These are phyloP conservation scores for Leptinotarsa undecemlineata DNA, from an alignment of 1,140 invertebrate genomes.

Conservation along the genomic window DNA sequence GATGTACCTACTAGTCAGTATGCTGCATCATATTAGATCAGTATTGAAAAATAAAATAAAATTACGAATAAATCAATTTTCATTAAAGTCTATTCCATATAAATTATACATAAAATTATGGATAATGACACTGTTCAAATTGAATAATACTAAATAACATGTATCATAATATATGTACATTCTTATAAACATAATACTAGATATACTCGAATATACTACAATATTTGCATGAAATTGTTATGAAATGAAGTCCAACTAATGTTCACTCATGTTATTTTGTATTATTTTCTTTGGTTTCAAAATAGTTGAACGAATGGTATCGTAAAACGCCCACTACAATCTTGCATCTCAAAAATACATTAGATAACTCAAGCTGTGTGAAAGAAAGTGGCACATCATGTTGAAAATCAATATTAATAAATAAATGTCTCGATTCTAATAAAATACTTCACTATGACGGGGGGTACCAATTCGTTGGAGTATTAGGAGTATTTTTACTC, in stretches of 20 bases:
- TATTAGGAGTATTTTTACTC: slow-evolving; percentile 64
- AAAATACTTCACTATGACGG: slow-evolving; percentile 64
- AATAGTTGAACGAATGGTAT: slow-evolving; percentile 46
- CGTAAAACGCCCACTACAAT: slow-evolving; percentile 36
- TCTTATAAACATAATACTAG: slow-evolving; percentile 30
- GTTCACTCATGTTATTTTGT: slow-evolving; percentile 44
- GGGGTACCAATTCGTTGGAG: slow-evolving; percentile 73
- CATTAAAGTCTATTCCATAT: slow-evolving; percentile 1
- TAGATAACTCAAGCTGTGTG: slow-evolving; percentile 39
- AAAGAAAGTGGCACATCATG: slow-evolving; percentile 39
- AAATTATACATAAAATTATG: slow-evolving; percentile 13
- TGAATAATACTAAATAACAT: slow-evolving; percentile 47
- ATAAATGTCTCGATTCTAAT: slow-evolving; percentile 30
- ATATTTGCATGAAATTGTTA: slow-evolving; percentile 32
- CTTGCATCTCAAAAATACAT: slow-evolving; percentile 20
- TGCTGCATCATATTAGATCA: slow-evolving; percentile 27
- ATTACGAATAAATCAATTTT: slow-evolving; percentile 1
- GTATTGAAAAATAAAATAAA: slow-evolving; percentile 11
- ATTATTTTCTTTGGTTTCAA: slow-evolving; percentile 53
- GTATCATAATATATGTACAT: slow-evolving; percentile 33
- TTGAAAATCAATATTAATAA: slow-evolving; percentile 32
- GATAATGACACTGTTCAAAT: slow-evolving; percentile 29
- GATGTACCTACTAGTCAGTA: slow-evolving; percentile 36
- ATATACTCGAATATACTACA: slow-evolving; percentile 38
- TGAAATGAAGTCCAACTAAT: slow-evolving; percentile 32